Percentiles rank a stretch among this genome's conserved stretches.
These are phyloP conservation scores for Eolophus roseicapilla DNA, from an alignment of 2,113 vertebrate species.

Conservation along the genomic window DNA sequence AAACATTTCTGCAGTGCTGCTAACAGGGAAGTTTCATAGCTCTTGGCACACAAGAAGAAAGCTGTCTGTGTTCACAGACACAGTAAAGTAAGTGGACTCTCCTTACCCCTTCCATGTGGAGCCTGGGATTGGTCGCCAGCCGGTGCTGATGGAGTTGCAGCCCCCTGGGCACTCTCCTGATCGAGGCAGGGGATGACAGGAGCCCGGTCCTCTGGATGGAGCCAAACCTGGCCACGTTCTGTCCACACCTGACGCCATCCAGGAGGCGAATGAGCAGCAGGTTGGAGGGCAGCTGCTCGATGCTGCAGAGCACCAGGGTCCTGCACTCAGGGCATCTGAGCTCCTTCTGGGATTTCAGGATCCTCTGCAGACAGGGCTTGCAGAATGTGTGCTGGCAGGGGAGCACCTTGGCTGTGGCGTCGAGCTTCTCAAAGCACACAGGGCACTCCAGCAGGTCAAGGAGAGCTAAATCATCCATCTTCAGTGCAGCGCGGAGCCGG, in stretches of 20 bases:
- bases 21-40: not conserved
- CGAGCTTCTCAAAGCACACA: slow-evolving; percentile 86
- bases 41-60: not conserved
- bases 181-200: slow-evolving; percentile 64
- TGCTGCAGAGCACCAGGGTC: slow-evolving; percentile 78
- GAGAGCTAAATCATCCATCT: slow-evolving; percentile 85
- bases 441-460: slow-evolving; percentile 88
- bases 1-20: not conserved
- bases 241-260: slow-evolving; percentile 76
- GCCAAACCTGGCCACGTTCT: slow-evolving; percentile 51
- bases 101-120: slow-evolving; percentile 82
- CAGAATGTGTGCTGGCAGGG: slow-evolving; percentile 98
- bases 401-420: slow-evolving; percentile 87
- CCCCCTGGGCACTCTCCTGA: slow-evolving; percentile 67
- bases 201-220: slow-evolving; percentile 64
- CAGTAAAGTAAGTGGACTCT: not conserved
- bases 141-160: slow-evolving; percentile 70
- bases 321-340: slow-evolving; percentile 89
- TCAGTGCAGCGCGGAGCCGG: not conserved
- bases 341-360: slow-evolving; percentile 79
- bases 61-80: not conserved
- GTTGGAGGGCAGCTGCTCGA: slow-evolving; percentile 88
- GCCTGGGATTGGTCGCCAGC: slow-evolving; percentile 68
- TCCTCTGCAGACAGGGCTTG: slow-evolving; percentile 85
- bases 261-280: slow-evolving; percentile 85